Evolutionary conservation across 1,140 invertebrate species (phyloP), one percentile per base, ranked within the genome.

Genomic region (Ceratitis capitata): DNA sequence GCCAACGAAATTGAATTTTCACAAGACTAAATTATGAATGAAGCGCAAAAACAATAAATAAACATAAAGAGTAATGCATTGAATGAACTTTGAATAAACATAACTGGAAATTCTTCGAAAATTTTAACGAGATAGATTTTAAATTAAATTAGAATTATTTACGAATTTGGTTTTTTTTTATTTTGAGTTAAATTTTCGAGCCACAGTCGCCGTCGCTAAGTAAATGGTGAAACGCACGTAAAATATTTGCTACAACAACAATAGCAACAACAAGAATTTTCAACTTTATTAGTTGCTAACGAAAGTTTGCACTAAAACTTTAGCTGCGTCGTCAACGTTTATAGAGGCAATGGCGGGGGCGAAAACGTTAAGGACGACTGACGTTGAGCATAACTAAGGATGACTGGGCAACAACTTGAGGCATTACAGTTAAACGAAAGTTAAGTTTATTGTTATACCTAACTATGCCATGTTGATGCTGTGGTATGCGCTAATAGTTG

Each of bases 251-350:
- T 10, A 35, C 39, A 78, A 47, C 69, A 78, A 64, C 56, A 61
- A 26, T n/a, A 51, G 12, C 14, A 58, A 29, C 56, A 61, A 29
- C 23, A 61, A 74, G n/a, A 78, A 23, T 78, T 26, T 45, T 47
- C 69, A 78, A 78, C 69, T 45, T 78, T 45, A 78, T 78, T 78
- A 78, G 69, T 39, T 78, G 69, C 69, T 39, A 78, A 78, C 16
- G n/a, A 78, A 78, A 78, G 32, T 78, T 78, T 39, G 26, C 29
- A 39, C n/a, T n/a, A n/a, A n/a, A n/a, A n/a, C n/a, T n/a, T n/a
- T n/a, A n/a, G n/a, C n/a, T n/a, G n/a, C n/a, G n/a, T n/a, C n/a
- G 51, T 16, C 32, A 58, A 69, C 35, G 9, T 69, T 78, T 26
- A n/a, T 10, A 45, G 16, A 45, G 39, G 45, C 69, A 39, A 5